Base-by-base conservation (phyloP, 2,797 vertebrate genomes). In the Gymnoscopelus microlampas region DNA sequence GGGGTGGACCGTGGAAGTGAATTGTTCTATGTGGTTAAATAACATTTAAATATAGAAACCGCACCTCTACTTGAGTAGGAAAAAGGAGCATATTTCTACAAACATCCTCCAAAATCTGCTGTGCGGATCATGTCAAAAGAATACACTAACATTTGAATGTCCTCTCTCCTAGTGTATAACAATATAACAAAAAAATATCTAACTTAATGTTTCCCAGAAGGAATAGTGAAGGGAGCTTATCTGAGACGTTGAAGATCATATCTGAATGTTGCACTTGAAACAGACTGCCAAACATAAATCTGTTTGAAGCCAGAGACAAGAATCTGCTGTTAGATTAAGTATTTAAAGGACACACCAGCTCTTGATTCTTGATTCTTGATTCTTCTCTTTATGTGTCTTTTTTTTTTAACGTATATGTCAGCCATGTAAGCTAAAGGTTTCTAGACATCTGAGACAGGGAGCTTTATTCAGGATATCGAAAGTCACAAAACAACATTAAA, bases 241-340 rank as follows among this genome's bases (percentile, higher is more conserved):
- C 55, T 47, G 15, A 59, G 58, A 44, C 54, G 54, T 73, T 74
- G 3, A 57, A 60, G 53, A 56, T 26, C 19, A 73, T 72, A 74
- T 68, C 13, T 49, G 64, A 74, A 70, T 4, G 63, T 53, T 73
- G 61, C 77, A 53, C 60, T 32, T 61, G n/a, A 74, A 84, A 83
- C 67, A 14, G 13, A 51, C 66, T 54, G 57, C 68, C 68, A 26
- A 61, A 70, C 63, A 56, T 44, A 24, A 83, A 75, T 63, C 53
- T 26, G 65, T 87, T 81, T 84, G 77, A 82, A 79, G 49, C 73
- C 53, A 39, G 1, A 70, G 68, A 87, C 78, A 84, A 73, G 83
- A 8, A 7, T 3, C 68, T 48, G 60, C 39, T 15, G 29, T 51
- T 56, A 76, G 64, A 73, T 77, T 59, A 82, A 66, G 56, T 55